These are phyloP conservation scores for Nibea albiflora DNA, from an alignment of 2,113 vertebrate genomes.

Conservation along the genomic window DNA sequence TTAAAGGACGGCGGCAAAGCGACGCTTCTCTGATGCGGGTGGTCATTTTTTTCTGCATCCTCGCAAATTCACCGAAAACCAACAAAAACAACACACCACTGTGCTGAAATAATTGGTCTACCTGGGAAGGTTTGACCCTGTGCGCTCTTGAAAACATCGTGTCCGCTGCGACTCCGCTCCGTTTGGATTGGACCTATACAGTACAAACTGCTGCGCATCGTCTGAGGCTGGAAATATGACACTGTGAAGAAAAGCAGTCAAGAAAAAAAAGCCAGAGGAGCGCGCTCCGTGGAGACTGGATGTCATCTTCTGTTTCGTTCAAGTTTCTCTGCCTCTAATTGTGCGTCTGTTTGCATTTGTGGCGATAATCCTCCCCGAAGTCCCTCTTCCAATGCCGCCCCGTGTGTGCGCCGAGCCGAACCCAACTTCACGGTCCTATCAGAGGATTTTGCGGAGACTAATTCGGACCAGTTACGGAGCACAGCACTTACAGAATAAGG, in stretches of 20 bases:
- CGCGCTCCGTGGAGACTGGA: conserved; percentile 41
- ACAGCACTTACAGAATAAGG: conserved; percentile 66
- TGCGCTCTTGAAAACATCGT: conserved; percentile 13
- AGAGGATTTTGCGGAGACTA: conserved; percentile 58
- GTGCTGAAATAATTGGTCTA: neutral
- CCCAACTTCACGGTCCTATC: conserved; percentile 53
- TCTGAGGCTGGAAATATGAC: conserved; percentile 54
- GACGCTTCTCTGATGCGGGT: neutral
- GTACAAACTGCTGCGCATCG: neutral
- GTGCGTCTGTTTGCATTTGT: conserved; percentile 25
- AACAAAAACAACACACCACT: accelerated
- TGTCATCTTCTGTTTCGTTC: conserved; percentile 33
- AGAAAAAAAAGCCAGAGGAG: neutral
- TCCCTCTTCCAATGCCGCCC: conserved; percentile 38
- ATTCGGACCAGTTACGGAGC: conserved; percentile 47
- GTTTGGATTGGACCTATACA: conserved; percentile 57
- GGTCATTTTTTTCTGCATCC: too few relatives aligned
- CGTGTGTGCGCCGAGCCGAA: conserved; percentile 19
- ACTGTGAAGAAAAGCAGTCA: neutral
- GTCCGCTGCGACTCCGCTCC: conserved; percentile 19
- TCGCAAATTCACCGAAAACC: neutral
- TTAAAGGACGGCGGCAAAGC: conserved; percentile 30
- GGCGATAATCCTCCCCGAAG: conserved; percentile 9
- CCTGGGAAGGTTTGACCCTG: conserved; percentile 27
- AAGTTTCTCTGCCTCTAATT: conserved; percentile 27